Evolutionary conservation across 2,113 vertebrate genomes (phyloP).

Genomic region (Sebastes fasciatus): DNA sequence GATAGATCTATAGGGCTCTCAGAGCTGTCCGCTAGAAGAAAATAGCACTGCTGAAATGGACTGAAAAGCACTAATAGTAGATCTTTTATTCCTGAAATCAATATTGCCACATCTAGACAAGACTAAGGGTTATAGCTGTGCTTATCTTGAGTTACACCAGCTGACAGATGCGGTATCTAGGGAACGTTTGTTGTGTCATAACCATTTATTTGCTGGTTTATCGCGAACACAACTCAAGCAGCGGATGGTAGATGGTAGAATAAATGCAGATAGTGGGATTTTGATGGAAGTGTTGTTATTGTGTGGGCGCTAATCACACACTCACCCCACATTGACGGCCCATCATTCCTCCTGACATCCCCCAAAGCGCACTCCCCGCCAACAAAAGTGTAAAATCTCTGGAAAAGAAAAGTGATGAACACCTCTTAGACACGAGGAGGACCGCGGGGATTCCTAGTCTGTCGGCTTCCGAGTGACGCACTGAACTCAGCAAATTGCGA

Average conservation of each 20-base stretch:
- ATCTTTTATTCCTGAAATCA: slow-evolving; percentile 46
- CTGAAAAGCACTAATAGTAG: slow-evolving; percentile 23
- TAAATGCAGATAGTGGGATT: slow-evolving; percentile 35
- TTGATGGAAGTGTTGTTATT: slow-evolving; percentile 45
- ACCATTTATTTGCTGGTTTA: slow-evolving; percentile 17
- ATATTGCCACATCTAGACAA: slow-evolving; percentile 19
- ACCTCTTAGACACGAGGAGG: background rate
- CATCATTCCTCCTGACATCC: slow-evolving; percentile 29
- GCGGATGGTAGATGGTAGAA: slow-evolving; percentile 5
- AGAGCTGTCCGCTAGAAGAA: slow-evolving; percentile 1
- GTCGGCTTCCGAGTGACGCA: slow-evolving; percentile 17
- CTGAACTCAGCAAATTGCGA: background rate
- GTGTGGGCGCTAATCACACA: slow-evolving; percentile 45
- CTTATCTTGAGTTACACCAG: slow-evolving; percentile 37
- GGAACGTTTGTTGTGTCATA: background rate
- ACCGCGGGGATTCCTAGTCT: slow-evolving; percentile 4
- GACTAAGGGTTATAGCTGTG: slow-evolving; percentile 17
- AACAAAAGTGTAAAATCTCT: slow-evolving; percentile 16
- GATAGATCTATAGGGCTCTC: slow-evolving; percentile 14
- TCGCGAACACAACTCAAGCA: background rate
- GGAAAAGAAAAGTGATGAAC: slow-evolving; percentile 9
- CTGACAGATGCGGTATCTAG: background rate
- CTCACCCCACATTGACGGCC: background rate
- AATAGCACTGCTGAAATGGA: slow-evolving; percentile 5
- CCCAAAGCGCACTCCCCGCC: background rate